Evolutionary conservation across 2,888 invertebrate species (phyloP), one percentile per base, ranked within the genome.

Genomic region (Caenorhabditis sinica): DNA sequence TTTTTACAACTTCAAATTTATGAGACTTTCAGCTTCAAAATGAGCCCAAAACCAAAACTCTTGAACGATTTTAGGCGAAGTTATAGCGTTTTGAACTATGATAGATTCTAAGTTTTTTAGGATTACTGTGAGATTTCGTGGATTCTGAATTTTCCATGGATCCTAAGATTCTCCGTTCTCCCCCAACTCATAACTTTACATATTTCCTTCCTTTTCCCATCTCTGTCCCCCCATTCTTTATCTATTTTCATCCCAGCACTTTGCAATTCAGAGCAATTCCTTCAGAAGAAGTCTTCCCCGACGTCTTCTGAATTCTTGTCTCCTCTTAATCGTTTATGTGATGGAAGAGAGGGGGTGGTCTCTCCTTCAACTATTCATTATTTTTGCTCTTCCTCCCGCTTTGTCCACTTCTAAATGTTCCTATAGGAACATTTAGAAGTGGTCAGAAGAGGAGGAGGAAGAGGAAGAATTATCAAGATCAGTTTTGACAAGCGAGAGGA

Each of bases 311-410:
- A 20, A 33, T 25, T 49, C 20, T 17, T 13, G 23, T 40, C 36
- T 25, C 66, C 69, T 69, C 71, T 82, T 75, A 82, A 75, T 82
- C 74, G 81, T 82, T 82, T 82, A 82, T 82, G 81, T 82, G 81
- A 82, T 82, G 81, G 81, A n/a, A n/a, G n/a, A n/a, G n/a, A n/a
- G n/a, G n/a, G n/a, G 36, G 13, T 56, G 51, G 51, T 23, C 43
- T 36, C 1, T 30, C 49, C 25, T 75, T 66, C 66, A 56, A 40
- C 81, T 81, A 81, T 81, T 81, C 81, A 81, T 74, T 81, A 81
- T 81, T 81, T 80, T 81, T 74, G 49, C 77, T 69, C 69, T 63
- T 43, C 69, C 49, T 40, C 49, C 20, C 40, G 15, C 23, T 23
- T 13, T 0, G 17, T 30, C 25, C 56, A 28, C 5, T 25, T 53